phyloP scores from a whole-genome alignment of 2,888 invertebrate genomes.

The Thelaira solivaga region DNA sequence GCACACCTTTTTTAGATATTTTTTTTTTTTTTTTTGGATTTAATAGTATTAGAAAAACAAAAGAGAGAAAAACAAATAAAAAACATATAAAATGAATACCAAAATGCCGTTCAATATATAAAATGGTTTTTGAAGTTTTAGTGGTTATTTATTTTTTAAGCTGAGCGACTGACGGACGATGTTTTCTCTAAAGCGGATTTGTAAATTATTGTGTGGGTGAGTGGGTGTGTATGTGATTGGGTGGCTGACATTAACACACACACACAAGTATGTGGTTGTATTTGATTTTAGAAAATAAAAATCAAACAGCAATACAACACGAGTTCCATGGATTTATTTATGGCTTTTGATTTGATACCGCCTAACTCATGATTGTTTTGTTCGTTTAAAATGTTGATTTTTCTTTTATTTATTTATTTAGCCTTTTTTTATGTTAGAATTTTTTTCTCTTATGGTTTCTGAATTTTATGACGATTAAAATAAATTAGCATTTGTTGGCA shows the following conservation, averaged over 20 bases:
- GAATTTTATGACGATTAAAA: neutral
- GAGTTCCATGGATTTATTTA: slow-evolving; percentile 41
- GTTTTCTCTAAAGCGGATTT: neutral
- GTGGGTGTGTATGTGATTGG: neutral
- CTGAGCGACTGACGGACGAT: neutral
- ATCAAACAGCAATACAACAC: neutral
- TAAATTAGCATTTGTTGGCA: neutral
- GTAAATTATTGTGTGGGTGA: neutral
- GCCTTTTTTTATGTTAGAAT: no score
- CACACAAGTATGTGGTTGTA: neutral
- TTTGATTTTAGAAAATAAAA: neutral
- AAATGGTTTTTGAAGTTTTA: slow-evolving; percentile 47
- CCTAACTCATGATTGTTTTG: slow-evolving; percentile 31
- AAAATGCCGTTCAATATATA: slow-evolving; percentile 30
- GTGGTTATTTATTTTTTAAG: slow-evolving; percentile 32
- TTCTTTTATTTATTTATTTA: slow-evolving; percentile 9
- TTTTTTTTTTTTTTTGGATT: slow-evolving; percentile 31
- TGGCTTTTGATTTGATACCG: slow-evolving; percentile 49
- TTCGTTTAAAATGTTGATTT: slow-evolving; percentile 36
- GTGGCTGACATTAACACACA: no score
- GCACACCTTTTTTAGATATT: slow-evolving; percentile 31
- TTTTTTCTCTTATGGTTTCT: neutral
- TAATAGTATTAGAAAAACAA: neutral
- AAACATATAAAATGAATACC: slow-evolving; percentile 13
- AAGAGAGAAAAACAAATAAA: neutral